phyloP scores from a whole-genome alignment of 2,113 vertebrate genomes.

The Lagopus leucura region DNA sequence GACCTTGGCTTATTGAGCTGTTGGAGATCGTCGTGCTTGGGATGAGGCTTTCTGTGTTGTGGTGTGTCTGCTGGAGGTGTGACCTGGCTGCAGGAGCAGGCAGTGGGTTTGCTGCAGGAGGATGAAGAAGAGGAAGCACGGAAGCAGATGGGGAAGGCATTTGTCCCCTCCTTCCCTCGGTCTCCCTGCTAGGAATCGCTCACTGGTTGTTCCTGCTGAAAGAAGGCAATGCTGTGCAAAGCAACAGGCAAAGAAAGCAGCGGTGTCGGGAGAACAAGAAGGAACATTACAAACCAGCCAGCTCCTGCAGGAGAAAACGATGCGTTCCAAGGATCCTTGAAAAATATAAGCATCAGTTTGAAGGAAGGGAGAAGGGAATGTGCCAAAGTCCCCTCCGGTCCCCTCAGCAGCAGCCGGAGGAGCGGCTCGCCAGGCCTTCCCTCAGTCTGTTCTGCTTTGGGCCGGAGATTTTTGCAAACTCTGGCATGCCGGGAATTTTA shows the following conservation, averaged over 20 bases:
- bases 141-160: not conserved
- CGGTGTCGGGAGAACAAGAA: conserved; percentile 53
- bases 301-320: conserved; percentile 35
- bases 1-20: conserved; percentile 23
- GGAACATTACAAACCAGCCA: conserved; percentile 46
- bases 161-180: not conserved
- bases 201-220: not conserved
- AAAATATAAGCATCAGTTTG: conserved; percentile 35
- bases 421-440: conserved; percentile 40
- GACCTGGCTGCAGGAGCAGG: not conserved
- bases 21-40: conserved; percentile 27
- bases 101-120: not conserved
- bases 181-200: conserved; percentile 20
- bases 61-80: not conserved
- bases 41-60: conserved; percentile 12
- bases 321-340: conserved; percentile 27
- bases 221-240: not conserved
- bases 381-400: conserved; percentile 69
- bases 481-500: conserved; percentile 53
- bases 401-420: conserved; percentile 33
- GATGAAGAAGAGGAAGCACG: not conserved
- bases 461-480: conserved; percentile 44
- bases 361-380: conserved; percentile 39
- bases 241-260: not conserved
- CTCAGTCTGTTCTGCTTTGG: conserved; percentile 47